Evolutionary conservation across 1,140 invertebrate genomes (phyloP).

Genomic region (Dryas iulia): DNA sequence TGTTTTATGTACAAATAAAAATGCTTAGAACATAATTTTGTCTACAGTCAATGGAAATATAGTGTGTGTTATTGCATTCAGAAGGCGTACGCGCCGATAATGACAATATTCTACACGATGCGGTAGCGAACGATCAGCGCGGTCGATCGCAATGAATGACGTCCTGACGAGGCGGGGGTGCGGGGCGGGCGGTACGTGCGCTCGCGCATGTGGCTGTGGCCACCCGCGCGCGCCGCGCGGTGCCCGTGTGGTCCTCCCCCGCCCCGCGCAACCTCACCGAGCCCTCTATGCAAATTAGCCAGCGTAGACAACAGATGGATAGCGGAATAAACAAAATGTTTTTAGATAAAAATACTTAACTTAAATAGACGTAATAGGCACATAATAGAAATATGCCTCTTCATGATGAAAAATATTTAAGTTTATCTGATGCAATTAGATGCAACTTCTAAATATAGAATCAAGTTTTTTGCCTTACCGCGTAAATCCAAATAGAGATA

Average conservation of each 20-base stretch:
- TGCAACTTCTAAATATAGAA: too few species aligned
- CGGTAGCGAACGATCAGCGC: conserved; percentile 64
- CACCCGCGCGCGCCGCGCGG: conserved; percentile 65
- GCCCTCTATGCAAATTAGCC: conserved; percentile 78
- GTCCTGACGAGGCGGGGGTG: conserved; percentile 48
- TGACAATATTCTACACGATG: conserved; percentile 73
- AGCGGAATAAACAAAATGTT: conserved; percentile 77
- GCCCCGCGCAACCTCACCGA: conserved; percentile 44
- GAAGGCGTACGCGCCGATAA: conserved; percentile 65
- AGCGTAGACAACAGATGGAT: conserved; percentile 78
- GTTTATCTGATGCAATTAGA: not conserved
- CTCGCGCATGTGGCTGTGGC: conserved; percentile 72
- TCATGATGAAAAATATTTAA: too few species aligned
- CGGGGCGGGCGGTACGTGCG: conserved; percentile 51
- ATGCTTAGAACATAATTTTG: not conserved
- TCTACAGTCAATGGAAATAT: conserved; percentile 44
- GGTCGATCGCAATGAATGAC: conserved; percentile 76
- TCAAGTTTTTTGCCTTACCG: not conserved
- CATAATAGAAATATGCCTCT: not conserved
- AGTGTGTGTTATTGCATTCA: conserved; percentile 57
- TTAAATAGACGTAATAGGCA: not conserved
- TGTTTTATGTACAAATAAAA: not conserved
- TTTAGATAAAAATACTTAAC: conserved; percentile 31
- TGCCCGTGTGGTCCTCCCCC: conserved; percentile 69
- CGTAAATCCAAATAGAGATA: not conserved